Base-by-base conservation (phyloP, 2,113 vertebrate species). In the Dasyurus viverrinus region DNA sequence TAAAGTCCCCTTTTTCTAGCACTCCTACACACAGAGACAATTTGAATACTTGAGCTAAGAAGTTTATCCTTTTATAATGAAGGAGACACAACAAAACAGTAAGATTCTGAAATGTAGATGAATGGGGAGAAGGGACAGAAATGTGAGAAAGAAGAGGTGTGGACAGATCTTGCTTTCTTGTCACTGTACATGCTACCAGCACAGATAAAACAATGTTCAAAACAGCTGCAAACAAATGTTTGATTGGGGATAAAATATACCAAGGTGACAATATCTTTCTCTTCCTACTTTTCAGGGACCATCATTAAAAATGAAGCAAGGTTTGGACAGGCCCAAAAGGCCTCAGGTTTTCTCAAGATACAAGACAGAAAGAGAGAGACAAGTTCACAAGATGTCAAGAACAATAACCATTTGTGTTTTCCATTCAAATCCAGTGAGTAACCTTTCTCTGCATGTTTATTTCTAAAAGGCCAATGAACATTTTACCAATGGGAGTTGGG, bases 211-310 rank as follows among this genome's bases (percentile, higher is more conserved):
- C 99, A 99, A 98, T 11, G 46, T 99, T 99, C 99, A 98, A 98
- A 99, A 98, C 99, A 99, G 99, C 99, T 99, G 98, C 98, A 98
- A 98, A 99, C 98, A 99, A 98, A 99, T 99, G 99, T 99, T 99
- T 99, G 99, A 99, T 99, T 99, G 99, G 99, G 99, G 99, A 99
- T 99, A 99, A 99, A 99, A 99, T 99, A 99, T 99, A 98, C 98
- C 97, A 97, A 99, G 99, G 99, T 99, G 99, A 99, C 99, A 99
- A 99, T 98, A 98, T 98, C 99, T 98, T 98, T 98, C 99, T 99
- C 98, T 54, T 98, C 98, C 98, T 98, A 98, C 99, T 99, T 99
- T 99, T 99, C 99, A 98, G 98, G 98, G 98, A 98, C 98, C 97
- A 97, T 97, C 99, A 99, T 99, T 99, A 99, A 99, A 99, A 98